Conservation (phyloP, 1,140 invertebrate species). For the Drosophila bocki region DNA sequence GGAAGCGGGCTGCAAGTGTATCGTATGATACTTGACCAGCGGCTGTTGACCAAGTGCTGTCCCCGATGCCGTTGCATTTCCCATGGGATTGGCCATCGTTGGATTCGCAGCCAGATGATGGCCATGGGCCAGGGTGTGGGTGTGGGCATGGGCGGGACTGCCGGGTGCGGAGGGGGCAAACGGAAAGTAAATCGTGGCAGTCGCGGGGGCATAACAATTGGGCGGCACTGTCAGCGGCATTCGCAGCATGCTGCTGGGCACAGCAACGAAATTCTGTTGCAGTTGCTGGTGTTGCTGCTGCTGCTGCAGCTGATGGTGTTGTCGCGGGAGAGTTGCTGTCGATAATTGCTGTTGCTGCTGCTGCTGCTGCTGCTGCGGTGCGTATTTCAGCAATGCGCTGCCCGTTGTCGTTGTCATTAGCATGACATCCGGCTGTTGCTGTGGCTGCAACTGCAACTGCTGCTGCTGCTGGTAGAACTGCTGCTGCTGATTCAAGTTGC, state of each 20-base stretch:
- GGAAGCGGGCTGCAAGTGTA: slow-evolving; percentile 77
- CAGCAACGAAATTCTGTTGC: slow-evolving; percentile 73
- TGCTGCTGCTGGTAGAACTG: slow-evolving; percentile 61
- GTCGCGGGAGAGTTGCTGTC: slow-evolving; percentile 72
- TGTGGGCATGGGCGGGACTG: slow-evolving; percentile 33
- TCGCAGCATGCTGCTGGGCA: slow-evolving; percentile 78
- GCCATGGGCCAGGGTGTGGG: neutral
- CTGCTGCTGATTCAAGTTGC: slow-evolving; percentile 74
- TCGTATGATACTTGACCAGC: slow-evolving; percentile 82
- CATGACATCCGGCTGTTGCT: slow-evolving; percentile 79
- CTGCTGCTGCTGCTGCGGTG: slow-evolving; percentile 67
- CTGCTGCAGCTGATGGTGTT: slow-evolving; percentile 62
- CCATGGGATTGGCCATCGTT: slow-evolving; percentile 11
- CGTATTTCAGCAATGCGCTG: slow-evolving; percentile 74
- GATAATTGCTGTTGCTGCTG: slow-evolving; percentile 63
- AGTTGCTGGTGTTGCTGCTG: slow-evolving; percentile 64
- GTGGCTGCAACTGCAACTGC: slow-evolving; percentile 21
- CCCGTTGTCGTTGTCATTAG: slow-evolving; percentile 79
- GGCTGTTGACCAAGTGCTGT: slow-evolving; percentile 48
- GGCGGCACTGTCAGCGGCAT: slow-evolving; percentile 58
- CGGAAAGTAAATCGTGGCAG: slow-evolving; percentile 83
- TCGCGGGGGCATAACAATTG: slow-evolving; percentile 72
- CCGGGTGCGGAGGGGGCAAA: slow-evolving; percentile 62
- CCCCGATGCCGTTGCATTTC: slow-evolving; percentile 8
- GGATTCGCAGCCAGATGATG: slow-evolving; percentile 15